These are phyloP conservation scores for Trachelus troglodyta DNA, from an alignment of 2,888 invertebrate genomes.

Conservation along the genomic window DNA sequence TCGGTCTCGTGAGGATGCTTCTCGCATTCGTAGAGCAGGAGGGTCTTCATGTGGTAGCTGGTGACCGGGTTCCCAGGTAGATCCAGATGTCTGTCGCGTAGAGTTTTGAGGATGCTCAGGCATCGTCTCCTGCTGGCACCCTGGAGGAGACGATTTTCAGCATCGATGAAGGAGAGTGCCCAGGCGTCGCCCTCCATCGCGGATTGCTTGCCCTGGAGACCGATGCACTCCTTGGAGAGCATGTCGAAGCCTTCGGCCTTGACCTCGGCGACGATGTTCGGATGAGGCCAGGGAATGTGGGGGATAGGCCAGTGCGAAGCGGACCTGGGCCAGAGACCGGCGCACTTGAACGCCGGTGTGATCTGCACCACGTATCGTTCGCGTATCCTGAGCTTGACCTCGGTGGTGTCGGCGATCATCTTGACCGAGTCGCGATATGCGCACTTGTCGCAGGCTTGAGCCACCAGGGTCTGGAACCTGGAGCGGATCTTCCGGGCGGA, in stretches of 20 bases:
- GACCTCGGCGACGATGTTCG: slow-evolving; percentile 89
- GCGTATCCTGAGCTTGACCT: slow-evolving; percentile 88
- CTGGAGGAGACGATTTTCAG: slow-evolving; percentile 88
- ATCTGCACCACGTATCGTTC: slow-evolving; percentile 94
- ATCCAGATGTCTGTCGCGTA: slow-evolving; percentile 90
- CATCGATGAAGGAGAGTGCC: slow-evolving; percentile 91
- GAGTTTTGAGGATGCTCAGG: slow-evolving; percentile 88
- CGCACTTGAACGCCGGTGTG: slow-evolving; percentile 94
- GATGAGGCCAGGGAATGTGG: slow-evolving; percentile 93
- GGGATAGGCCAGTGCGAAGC: slow-evolving; percentile 95
- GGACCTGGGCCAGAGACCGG: slow-evolving; percentile 93
- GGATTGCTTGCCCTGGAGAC: slow-evolving; percentile 84
- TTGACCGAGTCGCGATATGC: slow-evolving; percentile 92
- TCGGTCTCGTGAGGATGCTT: slow-evolving; percentile 94
- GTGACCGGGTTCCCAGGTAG: slow-evolving; percentile 89
- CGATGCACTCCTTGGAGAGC: slow-evolving; percentile 86
- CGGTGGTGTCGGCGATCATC: slow-evolving; percentile 93
- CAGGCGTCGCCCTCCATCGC: slow-evolving; percentile 97
- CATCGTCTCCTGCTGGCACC: slow-evolving; percentile 89
- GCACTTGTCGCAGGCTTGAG: slow-evolving; percentile 92
- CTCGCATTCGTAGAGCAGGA: slow-evolving; percentile 94
- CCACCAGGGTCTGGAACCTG: slow-evolving; percentile 89
- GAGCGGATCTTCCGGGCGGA: slow-evolving; percentile 94
- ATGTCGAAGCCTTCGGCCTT: slow-evolving; percentile 96
- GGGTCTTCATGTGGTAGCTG: slow-evolving; percentile 90